Evolutionary conservation across 2,113 vertebrate genomes (phyloP), one percentile per base, ranked within the genome.

Genomic region (Uria lomvia): DNA sequence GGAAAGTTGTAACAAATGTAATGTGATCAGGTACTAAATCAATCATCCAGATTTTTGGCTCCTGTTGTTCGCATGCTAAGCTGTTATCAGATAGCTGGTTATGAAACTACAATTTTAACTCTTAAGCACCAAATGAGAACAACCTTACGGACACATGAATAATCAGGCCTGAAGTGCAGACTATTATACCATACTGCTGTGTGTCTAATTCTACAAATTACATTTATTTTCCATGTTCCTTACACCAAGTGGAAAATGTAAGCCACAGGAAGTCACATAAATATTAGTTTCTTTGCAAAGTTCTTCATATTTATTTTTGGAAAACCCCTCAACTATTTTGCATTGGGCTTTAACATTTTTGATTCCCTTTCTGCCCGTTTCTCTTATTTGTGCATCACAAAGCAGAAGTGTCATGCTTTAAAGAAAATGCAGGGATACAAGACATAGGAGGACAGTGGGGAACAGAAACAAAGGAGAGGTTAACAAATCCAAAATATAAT

Each of bases 1-100:
- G 85, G 71, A 73, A 68, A 81, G 80, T 71, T 75, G 34, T 62
- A 96, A 85, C 34, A 91, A 94, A 88, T 45, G 81, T 88, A 92
- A 97, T 68, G 55, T n/a, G 89, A 92, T 82, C 83, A 88, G 80
- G 74, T 68, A 94, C 8, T 96, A 91, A 92, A 90, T 89, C 73
- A 94, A 73, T 82, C 87, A 85, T 12, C 12, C 70, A 90, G 74
- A 82, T 79, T 94, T 94, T 85, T 96, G 92, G 84, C 52, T 94
- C 67, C 66, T 76, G 36, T 81, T 66, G 49, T 79, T 91, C 74
- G 68, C 45, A 63, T 32, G 59, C 40, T 79, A 94, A 75, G 36
- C 40, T 90, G 70, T 65, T 93, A 87, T 23, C 86, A 90, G 74
- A 94, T 72, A 90, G 30, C 56, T 55, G 9, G 58, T 88, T 96